Base-by-base conservation (phyloP, 2,113 vertebrate species). In the Micronisus gabar region DNA sequence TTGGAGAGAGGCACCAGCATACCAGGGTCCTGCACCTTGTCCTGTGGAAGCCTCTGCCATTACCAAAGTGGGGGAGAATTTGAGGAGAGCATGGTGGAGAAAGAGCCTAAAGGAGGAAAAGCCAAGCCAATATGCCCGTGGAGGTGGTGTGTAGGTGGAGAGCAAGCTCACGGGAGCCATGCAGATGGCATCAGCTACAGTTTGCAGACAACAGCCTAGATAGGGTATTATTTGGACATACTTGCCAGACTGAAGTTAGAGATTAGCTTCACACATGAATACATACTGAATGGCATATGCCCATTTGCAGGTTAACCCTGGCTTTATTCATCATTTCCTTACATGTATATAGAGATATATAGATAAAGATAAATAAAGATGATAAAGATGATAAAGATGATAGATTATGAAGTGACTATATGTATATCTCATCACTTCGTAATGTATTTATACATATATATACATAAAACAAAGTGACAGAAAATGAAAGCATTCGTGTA, bases 381-480 rank as follows among this genome's bases (percentile, higher is more conserved):
- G 3, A 40, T 15, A 65, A 32, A 75, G 29, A 26, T 15, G 3
- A 40, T 36, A 45, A 76, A 68, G 34, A 62, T 63, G 34, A 62
- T 59, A 82, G 29, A 70, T 68, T 63, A 56, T n/a, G 18, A 95
- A 66, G 19, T 36, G 10, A 66, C 48, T 83, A 11, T 34, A 59
- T 36, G 9, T 30, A 15, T 56, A 72, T 56, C 26, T 27, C 43
- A 52, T 90, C 1, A 13, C 29, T 85, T 85, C 71, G 13, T 27
- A 75, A 81, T 41, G 13, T 53, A 19, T 90, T 82, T 90, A 12
- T 86, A 79, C 3, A 23, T 55, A 72, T 72, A 92, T 81, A 82
- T 76, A 79, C 38, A 70, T 78, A 93, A 93, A 93, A 50, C 36
- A 89, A 97, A 95, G 48, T 72, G 68, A 91, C 48, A 94, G 94